Conservation (phyloP, 2,113 vertebrate species). For the Sminthopsis crassicaudata region DNA sequence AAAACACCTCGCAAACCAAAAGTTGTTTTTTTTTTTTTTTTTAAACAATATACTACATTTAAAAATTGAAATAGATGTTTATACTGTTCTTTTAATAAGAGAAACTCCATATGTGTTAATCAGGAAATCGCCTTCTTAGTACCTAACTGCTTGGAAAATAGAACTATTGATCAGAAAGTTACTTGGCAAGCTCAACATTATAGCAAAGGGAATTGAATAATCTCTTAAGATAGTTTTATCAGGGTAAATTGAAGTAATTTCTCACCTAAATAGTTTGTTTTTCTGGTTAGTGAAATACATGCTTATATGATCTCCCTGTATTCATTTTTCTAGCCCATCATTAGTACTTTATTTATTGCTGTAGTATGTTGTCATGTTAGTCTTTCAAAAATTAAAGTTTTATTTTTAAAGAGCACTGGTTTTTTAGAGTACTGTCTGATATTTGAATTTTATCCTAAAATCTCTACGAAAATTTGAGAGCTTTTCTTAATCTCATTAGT, state of each 20-base stretch:
- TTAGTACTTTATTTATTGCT: background rate
- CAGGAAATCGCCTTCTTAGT: background rate
- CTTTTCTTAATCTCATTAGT: background rate
- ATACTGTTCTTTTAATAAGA: background rate
- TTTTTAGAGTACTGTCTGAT: background rate
- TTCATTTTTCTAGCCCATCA: background rate
- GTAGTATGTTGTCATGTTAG: background rate
- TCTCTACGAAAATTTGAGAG: background rate
- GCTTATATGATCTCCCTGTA: background rate
- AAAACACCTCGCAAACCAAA: background rate
- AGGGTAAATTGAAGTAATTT: background rate
- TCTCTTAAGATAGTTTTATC: background rate
- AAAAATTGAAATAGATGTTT: background rate
- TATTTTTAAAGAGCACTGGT: background rate
- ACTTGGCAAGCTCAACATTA: background rate
- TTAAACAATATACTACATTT: background rate
- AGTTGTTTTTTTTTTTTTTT: background rate
- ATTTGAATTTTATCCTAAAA: background rate
- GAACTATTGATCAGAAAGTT: background rate
- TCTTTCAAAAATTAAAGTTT: background rate
- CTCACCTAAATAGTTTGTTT: background rate
- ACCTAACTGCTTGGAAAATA: background rate
- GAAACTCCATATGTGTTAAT: background rate
- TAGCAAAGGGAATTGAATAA: background rate
- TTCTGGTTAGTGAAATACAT: background rate